phyloP scores from a whole-genome alignment of 2,888 invertebrate species.

The Latheticus oryzae region DNA sequence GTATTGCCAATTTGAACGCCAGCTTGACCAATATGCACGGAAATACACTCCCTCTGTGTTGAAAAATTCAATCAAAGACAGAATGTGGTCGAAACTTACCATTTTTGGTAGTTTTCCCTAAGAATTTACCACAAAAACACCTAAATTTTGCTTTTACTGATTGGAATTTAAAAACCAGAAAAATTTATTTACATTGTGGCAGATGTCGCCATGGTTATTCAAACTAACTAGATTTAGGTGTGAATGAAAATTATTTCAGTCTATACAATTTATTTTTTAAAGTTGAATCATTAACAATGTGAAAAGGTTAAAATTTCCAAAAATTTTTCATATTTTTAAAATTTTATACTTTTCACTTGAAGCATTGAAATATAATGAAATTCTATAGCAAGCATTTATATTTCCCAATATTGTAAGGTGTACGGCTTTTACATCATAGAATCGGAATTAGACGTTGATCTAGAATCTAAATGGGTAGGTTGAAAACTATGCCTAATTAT shows the following conservation, averaged over 20 bases:
- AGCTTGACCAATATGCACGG: conserved; percentile 87
- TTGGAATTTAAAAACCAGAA: conserved; percentile 9
- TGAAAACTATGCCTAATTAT: conserved; percentile 42
- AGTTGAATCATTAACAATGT: conserved; percentile 20
- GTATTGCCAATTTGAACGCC: conserved; percentile 88
- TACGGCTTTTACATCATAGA: conserved; percentile 52
- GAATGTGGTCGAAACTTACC: no score
- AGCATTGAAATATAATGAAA: conserved; percentile 23
- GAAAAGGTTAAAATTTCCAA: conserved; percentile 21
- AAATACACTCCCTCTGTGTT: conserved; percentile 85
- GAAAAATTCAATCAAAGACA: background rate
- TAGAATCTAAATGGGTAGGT: conserved; percentile 45
- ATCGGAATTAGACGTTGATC: conserved; percentile 49
- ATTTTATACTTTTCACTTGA: conserved; percentile 18
- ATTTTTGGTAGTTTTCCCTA: conserved; percentile 3
- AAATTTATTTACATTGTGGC: conserved; percentile 16
- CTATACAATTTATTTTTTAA: conserved; percentile 31
- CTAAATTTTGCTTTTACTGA: conserved; percentile 11
- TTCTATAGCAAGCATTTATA: conserved; percentile 37
- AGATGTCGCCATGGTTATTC: conserved; percentile 2
- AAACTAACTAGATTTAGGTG: background rate
- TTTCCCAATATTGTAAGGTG: conserved; percentile 26
- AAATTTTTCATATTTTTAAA: background rate
- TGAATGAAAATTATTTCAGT: conserved; percentile 11
- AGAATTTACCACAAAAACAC: conserved; percentile 19